Base-by-base conservation (phyloP, 2,797 vertebrate species). In the Onychomys leucogaster region DNA sequence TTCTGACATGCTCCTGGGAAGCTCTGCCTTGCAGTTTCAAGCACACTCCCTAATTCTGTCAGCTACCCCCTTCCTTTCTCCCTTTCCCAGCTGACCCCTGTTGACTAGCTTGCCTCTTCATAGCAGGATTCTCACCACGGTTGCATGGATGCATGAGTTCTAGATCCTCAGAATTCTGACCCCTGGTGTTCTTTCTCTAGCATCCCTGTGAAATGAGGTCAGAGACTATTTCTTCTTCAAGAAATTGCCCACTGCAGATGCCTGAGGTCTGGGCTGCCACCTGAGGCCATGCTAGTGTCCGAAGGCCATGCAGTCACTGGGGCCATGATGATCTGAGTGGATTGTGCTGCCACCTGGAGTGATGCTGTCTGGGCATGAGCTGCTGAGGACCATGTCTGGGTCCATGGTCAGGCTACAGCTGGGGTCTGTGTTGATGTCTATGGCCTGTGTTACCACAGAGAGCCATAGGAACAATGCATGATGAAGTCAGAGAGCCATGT, bases 141-240 rank as follows among this genome's bases (percentile, higher is more conserved):
- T 86, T 93, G 61, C 29, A 90, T 4, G 32, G 46, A 65, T 71
- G 6, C 2, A 19, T 46, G 67, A 49, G 75, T 89, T 95, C 59
- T 81, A 90, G 63, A 89, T n/a, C 81, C 61, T 89, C 57, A 83
- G 77, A 78, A 94, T 94, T 94, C 43, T 37, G 85, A 93, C 88
- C 41, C 19, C 77, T 46, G 27, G 73, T 89, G 46, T 89, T 90
- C n/a, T 73, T 89, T 90, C n/a, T 73, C 78, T 21, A 83, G 88
- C 63, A 32, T 43, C 76, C 21, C 43, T 89, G 59, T 88, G 61
- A 81, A 57, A 59, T 78, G 90, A 75, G 12, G 65, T 91, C 76
- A 92, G 81, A 93, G n/a, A 90, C 11, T 16, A 1, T 81, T 97
- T 96, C 46, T 84, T 95, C 78, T 94, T 65, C 81, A 27, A 71